These are phyloP conservation scores for Egretta garzetta DNA, from an alignment of 2,113 vertebrate species.

Conservation along the genomic window DNA sequence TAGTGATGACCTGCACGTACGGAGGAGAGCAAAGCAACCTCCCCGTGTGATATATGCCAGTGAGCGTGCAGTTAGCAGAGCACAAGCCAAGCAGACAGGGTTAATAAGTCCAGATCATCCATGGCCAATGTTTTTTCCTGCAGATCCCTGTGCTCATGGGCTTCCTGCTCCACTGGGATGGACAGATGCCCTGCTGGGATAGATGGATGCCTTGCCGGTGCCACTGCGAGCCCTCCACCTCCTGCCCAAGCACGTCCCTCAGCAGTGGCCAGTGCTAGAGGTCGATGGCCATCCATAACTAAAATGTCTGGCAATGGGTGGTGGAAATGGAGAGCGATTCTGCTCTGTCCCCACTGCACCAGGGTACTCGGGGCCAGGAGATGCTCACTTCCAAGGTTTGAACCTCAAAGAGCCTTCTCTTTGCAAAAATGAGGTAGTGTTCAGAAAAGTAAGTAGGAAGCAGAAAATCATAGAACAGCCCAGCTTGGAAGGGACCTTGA, in stretches of 20 bases:
- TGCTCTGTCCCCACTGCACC: neutral
- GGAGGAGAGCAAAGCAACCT: neutral
- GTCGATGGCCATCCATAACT: neutral
- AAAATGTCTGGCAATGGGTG: neutral
- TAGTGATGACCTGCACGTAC: rapidly evolving
- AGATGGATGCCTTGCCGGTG: rapidly evolving
- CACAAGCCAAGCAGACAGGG: neutral
- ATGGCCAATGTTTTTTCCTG: rapidly evolving
- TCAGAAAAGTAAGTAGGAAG: neutral
- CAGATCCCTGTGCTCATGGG: neutral
- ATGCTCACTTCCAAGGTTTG: neutral
- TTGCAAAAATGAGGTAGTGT: neutral
- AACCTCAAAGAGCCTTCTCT: neutral
- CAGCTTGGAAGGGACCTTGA: neutral
- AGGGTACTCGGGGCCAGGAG: neutral
- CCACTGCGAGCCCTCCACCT: neutral
- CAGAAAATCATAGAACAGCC: neutral
- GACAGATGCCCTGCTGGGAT: rapidly evolving
- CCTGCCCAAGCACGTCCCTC: neutral
- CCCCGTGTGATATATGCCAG: neutral
- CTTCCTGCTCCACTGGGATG: neutral
- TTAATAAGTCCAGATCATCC: neutral
- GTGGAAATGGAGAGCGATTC: neutral
- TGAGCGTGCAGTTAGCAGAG: neutral
- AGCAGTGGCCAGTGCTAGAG: neutral